Base-by-base conservation (phyloP, 2,888 invertebrate species). In the Macropis europaea region DNA sequence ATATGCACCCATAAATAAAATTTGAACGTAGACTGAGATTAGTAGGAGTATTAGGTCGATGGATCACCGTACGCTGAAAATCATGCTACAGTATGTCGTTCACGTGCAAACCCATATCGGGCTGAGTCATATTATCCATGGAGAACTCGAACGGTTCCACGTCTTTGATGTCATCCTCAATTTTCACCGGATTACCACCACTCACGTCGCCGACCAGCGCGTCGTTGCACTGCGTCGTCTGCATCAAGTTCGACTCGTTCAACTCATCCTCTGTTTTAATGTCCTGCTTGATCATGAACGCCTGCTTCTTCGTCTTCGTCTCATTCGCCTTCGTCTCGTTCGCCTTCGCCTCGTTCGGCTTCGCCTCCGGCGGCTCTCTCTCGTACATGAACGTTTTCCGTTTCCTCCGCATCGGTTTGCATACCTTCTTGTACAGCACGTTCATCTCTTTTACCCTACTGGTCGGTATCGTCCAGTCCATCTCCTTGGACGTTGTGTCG, bases 391-490 rank as follows among this genome's bases (percentile, higher is more conserved):
- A 90, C 1, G 87, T 86, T 76, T 89, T 87, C 36, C 90, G 86
- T 86, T 89, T 89, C 72, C 90, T 83, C 73, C 88, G 87, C 30
- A 89, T 89, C 1, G 90, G 89, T 32, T 90, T 91, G 82, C 90
- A 90, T 42, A 91, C 89, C 66, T 89, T 90, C 80, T 92, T 92
- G 82, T 93, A 95, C 28, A 92, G 84, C 76, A 92, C 93, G 85
- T 95, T 94, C 82, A 94, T 90, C 53, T 91, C 90, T 80, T 93
- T 91, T 0, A 95, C 91, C 80, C 93, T 90, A 71, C 91, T 91
- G 19, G 92, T 91, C 5, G 91, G 89, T 80, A 96, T 93, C 22
- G 95, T 95, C 97, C 97, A 97, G 79, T 95, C 94, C 76, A 93
- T 86, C 11, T 92, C 90, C 11, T 88, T 87, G 9, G 87, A 79